Conservation (phyloP, 2,113 vertebrate genomes). For the Crypturellus undulatus region DNA sequence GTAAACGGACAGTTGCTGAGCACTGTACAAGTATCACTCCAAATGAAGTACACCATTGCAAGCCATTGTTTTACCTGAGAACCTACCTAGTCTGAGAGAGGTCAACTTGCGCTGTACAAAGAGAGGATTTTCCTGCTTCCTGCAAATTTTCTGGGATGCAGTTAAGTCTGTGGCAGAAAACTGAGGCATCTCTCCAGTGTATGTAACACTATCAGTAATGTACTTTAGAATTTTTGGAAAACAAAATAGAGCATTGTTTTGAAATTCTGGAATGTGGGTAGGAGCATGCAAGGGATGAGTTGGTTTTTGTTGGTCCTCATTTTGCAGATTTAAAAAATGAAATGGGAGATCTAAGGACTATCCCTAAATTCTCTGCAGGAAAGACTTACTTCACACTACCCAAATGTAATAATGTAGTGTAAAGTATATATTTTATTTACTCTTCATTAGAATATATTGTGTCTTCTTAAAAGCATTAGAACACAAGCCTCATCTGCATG, state of each 20-base stretch:
- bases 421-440: neutral
- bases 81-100: neutral
- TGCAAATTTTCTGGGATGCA: neutral
- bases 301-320: neutral
- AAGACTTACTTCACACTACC: neutral
- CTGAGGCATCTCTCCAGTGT: neutral
- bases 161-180: neutral
- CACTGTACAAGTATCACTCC: neutral
- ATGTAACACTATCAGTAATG: neutral
- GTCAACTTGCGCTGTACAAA: neutral
- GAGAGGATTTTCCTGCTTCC: neutral
- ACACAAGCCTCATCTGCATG: neutral
- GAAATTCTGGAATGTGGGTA: neutral
- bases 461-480: neutral
- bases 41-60: neutral
- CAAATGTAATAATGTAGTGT: neutral
- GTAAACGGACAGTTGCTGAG: neutral
- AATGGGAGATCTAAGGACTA: neutral
- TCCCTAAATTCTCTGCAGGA: neutral
- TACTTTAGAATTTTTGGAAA: neutral
- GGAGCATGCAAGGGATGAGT: neutral
- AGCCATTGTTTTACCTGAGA: neutral
- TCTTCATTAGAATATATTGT: neutral
- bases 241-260: neutral
- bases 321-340: neutral